phyloP scores from a whole-genome alignment of 2,888 invertebrate genomes.

The Galeruca laticollis region DNA sequence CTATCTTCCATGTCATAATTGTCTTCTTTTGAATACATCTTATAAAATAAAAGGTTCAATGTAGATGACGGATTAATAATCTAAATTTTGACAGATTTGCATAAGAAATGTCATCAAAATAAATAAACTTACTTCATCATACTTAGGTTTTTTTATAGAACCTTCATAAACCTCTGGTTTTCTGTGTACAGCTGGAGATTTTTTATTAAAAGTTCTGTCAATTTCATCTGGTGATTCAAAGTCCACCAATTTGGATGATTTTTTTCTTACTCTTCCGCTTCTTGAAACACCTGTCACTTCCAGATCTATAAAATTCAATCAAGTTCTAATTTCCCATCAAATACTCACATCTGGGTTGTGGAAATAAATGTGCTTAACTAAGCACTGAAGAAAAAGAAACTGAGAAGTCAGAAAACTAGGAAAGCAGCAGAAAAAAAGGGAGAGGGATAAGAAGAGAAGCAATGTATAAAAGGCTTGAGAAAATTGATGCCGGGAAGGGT shows the following conservation, averaged over 20 bases:
- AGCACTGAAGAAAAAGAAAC: too few species aligned
- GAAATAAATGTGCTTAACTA: too few species aligned
- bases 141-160: slow-evolving; percentile 41
- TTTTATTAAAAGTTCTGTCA: slow-evolving; percentile 72
- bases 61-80: too few species aligned
- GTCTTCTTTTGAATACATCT: slow-evolving; percentile 49
- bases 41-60: too few species aligned
- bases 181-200: slow-evolving; percentile 54
- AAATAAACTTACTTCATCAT: slow-evolving; percentile 41
- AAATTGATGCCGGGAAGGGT: too few species aligned
- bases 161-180: slow-evolving; percentile 53
- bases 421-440: too few species aligned
- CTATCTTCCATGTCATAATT: slow-evolving; percentile 61
- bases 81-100: not conserved
- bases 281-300: slow-evolving; percentile 90
- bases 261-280: slow-evolving; percentile 92
- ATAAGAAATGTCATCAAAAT: slow-evolving; percentile 10
- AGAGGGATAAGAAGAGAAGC: too few species aligned
- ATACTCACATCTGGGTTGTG: too few species aligned
- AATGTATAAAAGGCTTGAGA: too few species aligned
- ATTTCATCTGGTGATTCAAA: slow-evolving; percentile 93
- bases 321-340: not conserved
- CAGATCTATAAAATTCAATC: slow-evolving; percentile 69
- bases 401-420: too few species aligned
- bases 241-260: slow-evolving; percentile 93